These are phyloP conservation scores for Chrysemys picta DNA, from an alignment of 2,113 vertebrate species.

Conservation along the genomic window DNA sequence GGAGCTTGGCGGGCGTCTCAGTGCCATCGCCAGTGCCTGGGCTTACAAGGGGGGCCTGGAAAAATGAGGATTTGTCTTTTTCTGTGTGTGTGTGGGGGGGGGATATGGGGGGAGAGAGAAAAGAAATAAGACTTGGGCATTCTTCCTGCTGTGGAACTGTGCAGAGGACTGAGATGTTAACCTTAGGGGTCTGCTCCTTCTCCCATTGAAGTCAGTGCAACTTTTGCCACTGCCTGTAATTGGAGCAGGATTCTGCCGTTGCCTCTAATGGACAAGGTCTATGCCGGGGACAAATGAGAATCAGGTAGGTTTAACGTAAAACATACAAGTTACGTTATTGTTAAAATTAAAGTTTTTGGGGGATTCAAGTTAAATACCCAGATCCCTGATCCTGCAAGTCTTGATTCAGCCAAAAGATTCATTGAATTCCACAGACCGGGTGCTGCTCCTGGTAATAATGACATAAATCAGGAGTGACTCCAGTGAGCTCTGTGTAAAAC, in stretches of 20 bases:
- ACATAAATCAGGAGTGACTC: rapidly evolving
- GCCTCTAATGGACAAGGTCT: not conserved
- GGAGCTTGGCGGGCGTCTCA: rapidly evolving
- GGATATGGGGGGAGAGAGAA: not conserved
- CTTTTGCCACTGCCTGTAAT: not conserved
- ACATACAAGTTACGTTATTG: not conserved
- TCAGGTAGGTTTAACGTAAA: not conserved
- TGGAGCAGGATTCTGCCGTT: not conserved
- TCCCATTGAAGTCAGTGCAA: not conserved
- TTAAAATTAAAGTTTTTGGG: not conserved
- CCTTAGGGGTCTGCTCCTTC: not conserved
- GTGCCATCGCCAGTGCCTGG: rapidly evolving
- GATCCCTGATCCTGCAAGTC: not conserved
- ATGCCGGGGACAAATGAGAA: not conserved
- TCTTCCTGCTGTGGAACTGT: not conserved
- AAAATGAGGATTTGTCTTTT: not conserved
- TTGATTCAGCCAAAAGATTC: not conserved
- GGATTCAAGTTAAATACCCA: not conserved
- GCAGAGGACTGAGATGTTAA: not conserved
- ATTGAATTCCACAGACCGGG: not conserved
- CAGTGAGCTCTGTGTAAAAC: rapidly evolving
- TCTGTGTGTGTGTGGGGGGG: not conserved
- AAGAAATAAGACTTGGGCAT: rapidly evolving
- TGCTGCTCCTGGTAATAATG: not conserved
- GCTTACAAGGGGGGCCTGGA: not conserved